Percentiles rank a stretch among this genome's conserved stretches.
Evolutionary conservation across 2,888 invertebrate species (phyloP).

Genomic region (Drosophila kambysellisi): DNA sequence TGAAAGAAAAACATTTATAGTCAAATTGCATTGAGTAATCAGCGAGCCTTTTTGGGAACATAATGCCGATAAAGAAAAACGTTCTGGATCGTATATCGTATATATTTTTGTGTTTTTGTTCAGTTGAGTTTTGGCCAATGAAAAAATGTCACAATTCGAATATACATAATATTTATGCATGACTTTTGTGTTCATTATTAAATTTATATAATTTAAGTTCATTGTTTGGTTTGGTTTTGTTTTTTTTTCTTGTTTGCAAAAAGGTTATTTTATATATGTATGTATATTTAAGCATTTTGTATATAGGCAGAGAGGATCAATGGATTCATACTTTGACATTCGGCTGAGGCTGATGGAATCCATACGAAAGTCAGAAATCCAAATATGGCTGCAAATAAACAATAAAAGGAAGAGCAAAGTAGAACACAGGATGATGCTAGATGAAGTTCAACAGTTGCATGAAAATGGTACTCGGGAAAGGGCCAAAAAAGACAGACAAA

Average conservation of each 20-base stretch:
- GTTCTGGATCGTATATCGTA: slow-evolving; percentile 29
- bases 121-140: slow-evolving; percentile 36
- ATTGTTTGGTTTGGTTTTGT: slow-evolving; percentile 10
- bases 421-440: slow-evolving; percentile 76
- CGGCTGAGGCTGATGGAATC: slow-evolving; percentile 86
- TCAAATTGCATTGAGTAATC: slow-evolving; percentile 45
- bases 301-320: slow-evolving; percentile 61
- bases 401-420: slow-evolving; percentile 79
- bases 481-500: slow-evolving; percentile 1
- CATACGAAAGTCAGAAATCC: slow-evolving; percentile 85
- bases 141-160: slow-evolving; percentile 49
- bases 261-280: slow-evolving; percentile 60
- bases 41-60: slow-evolving; percentile 48
- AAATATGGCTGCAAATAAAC: slow-evolving; percentile 85
- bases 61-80: slow-evolving; percentile 44
- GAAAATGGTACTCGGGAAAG: slow-evolving; percentile 25
- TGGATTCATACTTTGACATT: slow-evolving; percentile 88
- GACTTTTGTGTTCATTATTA: slow-evolving; percentile 36
- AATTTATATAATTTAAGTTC: background rate
- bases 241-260: slow-evolving; percentile 50
- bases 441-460: slow-evolving; percentile 61
- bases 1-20: slow-evolving; percentile 48
- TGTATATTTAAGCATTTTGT: slow-evolving; percentile 66
- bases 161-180: slow-evolving; percentile 65
- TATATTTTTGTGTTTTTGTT: slow-evolving; percentile 1